Evolutionary conservation across 1,140 invertebrate genomes (phyloP), one percentile per base, ranked within the genome.

Genomic region (Euborellia annulipes): DNA sequence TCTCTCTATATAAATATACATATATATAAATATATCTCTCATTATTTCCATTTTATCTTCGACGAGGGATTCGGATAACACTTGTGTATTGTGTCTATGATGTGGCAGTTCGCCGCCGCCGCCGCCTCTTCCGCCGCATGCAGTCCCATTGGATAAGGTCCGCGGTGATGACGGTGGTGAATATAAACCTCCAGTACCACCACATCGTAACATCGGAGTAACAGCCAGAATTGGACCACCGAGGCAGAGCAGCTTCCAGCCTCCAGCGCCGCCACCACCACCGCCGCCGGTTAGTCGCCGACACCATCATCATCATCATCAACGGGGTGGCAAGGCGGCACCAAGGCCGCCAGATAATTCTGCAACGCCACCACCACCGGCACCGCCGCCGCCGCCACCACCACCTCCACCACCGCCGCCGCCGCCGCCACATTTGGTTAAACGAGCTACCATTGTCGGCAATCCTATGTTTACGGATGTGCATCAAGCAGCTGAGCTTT

Each of bases 181-280:
- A 43, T 86, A 87, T 58, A 75, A 80, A 47, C 85, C 85, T 0
- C 85, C 85, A 2, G 82, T 89, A 22, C 86, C 85, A 9, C 86
- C 86, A 0, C 86, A 89, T 57, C 69, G 85, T 40, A 84, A 82
- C 62, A 73, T 78, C 30, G 70, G 71, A 2, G 66, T 73, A 34
- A 61, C 57, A 37, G 54, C 61, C 3, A 54, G 48, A 34, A 53
- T 52, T 30, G 45, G 47, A 18, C 45, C 46, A 16, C 40, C 45
- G 1, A 43, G 42, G 17, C 40, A 38, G 13, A 34, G 41, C 11
- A 41, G 16, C 2, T 34, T 32, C n/a, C 6, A 36, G 11, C 44
- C 48, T 20, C 32, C 22, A 11, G 36, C 11, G 14, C 45, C 22
- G 40, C 27, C 44, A 46, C 42, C 38, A 40, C 41, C 43, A 37